Percentiles rank a stretch among this genome's conserved stretches.
These are phyloP conservation scores for Erannis defoliaria DNA, from an alignment of 2,888 invertebrate genomes.

Conservation along the genomic window DNA sequence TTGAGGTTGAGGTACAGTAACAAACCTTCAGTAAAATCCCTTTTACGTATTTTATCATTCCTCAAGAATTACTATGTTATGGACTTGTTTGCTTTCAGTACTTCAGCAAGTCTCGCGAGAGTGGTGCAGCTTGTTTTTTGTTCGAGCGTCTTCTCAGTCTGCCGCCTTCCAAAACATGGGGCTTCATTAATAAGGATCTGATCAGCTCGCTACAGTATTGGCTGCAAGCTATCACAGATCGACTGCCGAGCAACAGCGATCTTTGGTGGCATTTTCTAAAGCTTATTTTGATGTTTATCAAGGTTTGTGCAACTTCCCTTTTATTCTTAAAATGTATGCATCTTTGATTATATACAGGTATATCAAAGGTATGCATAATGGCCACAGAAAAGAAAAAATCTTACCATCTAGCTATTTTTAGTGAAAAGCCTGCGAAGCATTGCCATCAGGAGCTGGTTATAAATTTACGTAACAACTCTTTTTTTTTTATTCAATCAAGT, in stretches of 20 bases:
- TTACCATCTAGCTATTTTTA: too few relatives aligned
- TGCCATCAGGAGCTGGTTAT: too few relatives aligned
- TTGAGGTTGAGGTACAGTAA: constrained; percentile 69
- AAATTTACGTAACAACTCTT: too few relatives aligned
- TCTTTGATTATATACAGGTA: too few relatives aligned
- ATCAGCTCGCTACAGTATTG: constrained; percentile 67
- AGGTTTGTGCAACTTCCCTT: constrained; percentile 51
- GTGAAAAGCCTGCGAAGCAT: too few relatives aligned
- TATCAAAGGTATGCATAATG: too few relatives aligned
- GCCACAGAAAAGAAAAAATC: too few relatives aligned
- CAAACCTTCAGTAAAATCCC: not conserved
- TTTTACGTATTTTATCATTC: not conserved
- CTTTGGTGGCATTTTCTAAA: constrained; percentile 74
- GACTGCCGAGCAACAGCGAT: constrained; percentile 59
- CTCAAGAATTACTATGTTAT: not conserved
- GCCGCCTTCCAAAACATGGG: constrained; percentile 70
- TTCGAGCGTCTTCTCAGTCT: constrained; percentile 60
- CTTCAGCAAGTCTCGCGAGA: constrained; percentile 67
- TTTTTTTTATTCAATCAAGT: too few relatives aligned
- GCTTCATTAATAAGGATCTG: constrained; percentile 64
- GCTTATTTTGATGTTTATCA: constrained; percentile 61
- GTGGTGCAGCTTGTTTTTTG: constrained; percentile 66
- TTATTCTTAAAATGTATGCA: not conserved
- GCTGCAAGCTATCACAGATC: constrained; percentile 68
- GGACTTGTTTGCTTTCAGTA: constrained; percentile 58